These are phyloP conservation scores for Sorex maritimensis DNA, from an alignment of 2,797 vertebrate species.

Conservation along the genomic window DNA sequence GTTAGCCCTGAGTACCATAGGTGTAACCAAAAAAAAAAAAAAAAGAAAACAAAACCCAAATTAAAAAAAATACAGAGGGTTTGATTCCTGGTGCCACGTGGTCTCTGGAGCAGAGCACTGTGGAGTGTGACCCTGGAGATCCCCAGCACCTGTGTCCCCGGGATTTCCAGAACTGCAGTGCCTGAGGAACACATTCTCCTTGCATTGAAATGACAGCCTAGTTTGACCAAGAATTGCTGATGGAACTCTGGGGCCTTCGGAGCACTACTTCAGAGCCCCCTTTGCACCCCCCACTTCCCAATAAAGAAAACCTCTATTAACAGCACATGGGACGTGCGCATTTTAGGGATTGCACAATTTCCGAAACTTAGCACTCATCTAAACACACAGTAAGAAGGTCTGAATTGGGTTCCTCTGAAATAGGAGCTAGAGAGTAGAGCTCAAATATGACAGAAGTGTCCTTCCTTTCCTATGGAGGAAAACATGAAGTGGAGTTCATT, in stretches of 20 bases:
- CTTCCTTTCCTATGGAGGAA: background rate
- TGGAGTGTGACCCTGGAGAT: background rate
- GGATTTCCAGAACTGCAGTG: too few species aligned
- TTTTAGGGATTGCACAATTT: constrained; percentile 17
- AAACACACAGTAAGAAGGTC: background rate
- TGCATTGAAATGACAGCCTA: too few species aligned
- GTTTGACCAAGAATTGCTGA: too few species aligned
- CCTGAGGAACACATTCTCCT: too few species aligned
- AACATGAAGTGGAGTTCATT: background rate
- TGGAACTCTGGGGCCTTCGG: too few species aligned
- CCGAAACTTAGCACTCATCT: background rate
- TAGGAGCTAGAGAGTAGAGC: background rate
- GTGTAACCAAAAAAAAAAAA: too few species aligned
- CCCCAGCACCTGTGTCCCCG: too few species aligned
- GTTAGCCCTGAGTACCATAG: too few species aligned
- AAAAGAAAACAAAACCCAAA: too few species aligned
- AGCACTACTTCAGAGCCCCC: background rate
- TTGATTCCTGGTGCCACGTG: too few species aligned
- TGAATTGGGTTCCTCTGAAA: constrained; percentile 38
- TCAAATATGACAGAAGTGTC: background rate
- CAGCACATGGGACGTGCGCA: background rate
- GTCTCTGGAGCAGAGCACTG: background rate
- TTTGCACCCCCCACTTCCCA: too few species aligned
- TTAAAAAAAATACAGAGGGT: too few species aligned
- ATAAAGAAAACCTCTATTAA: constrained; percentile 11